Evolutionary conservation across 2,797 vertebrate species (phyloP).

Genomic region (Babyrousa celebensis): DNA sequence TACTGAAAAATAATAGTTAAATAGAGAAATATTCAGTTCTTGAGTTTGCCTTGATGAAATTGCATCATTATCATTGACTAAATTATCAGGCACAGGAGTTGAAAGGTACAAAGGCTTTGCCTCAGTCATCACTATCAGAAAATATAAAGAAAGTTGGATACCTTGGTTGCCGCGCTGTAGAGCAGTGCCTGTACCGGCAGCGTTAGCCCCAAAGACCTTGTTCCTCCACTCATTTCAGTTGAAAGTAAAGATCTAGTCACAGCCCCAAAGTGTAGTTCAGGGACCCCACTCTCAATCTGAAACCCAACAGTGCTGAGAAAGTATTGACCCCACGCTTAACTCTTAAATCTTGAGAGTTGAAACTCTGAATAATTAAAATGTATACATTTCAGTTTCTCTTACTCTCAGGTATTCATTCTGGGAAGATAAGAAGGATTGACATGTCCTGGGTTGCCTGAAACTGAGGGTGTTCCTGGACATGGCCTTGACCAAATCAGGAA

Average conservation of each 20-base stretch:
- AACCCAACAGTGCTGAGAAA: background rate
- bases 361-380: background rate
- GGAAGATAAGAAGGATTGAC: background rate
- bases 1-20: constrained; percentile 47
- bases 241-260: background rate
- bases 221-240: background rate
- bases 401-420: background rate
- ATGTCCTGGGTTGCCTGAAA: background rate
- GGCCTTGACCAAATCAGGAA: background rate
- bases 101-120: background rate
- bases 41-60: background rate
- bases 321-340: background rate
- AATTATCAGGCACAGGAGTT: background rate
- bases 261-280: background rate
- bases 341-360: background rate
- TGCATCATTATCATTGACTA: background rate
- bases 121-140: background rate
- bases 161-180: too few species aligned
- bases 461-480: too few species aligned
- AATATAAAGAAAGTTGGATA: background rate
- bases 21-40: constrained; percentile 13
- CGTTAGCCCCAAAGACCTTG: background rate
- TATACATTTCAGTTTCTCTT: background rate
- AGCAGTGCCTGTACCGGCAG: background rate
- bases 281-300: background rate